phyloP scores from a whole-genome alignment of 2,113 vertebrate species.

The Antennarius striatus region DNA sequence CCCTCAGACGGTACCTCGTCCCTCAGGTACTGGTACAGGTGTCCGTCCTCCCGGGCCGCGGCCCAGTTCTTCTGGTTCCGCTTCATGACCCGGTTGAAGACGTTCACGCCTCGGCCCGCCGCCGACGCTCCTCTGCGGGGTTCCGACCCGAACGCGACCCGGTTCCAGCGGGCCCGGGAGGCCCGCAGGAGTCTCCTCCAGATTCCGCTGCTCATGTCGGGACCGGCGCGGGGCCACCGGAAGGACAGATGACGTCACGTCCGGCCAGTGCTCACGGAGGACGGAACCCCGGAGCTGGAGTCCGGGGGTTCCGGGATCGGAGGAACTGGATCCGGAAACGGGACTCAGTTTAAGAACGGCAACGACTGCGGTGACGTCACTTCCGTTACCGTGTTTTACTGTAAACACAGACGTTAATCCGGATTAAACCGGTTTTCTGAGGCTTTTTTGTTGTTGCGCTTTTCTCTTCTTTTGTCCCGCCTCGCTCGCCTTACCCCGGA shows the following conservation, averaged over 20 bases:
- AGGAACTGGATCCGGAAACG: not conserved
- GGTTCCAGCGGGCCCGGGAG: not conserved
- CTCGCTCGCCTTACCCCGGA: conserved; percentile 38
- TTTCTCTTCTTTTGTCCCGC: conserved; percentile 28
- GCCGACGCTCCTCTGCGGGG: conserved; percentile 1
- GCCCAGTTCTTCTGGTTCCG: conserved; percentile 92
- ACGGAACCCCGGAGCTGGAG: conserved; percentile 12
- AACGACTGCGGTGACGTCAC: too few relatives aligned
- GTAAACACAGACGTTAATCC: too few relatives aligned
- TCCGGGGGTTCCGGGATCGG: conserved; percentile 29
- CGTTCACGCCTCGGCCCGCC: conserved; percentile 72
- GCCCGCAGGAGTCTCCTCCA: conserved; percentile 11
- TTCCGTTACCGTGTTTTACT: too few relatives aligned
- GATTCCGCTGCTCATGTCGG: conserved; percentile 29
- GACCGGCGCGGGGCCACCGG: too few relatives aligned
- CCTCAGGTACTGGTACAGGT: conserved; percentile 86
- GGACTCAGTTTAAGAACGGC: too few relatives aligned
- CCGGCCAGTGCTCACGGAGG: not conserved
- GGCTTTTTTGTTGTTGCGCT: not conserved
- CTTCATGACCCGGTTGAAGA: conserved; percentile 90
- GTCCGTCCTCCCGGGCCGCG: conserved; percentile 69
- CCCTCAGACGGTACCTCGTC: conserved; percentile 81
- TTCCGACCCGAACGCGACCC: not conserved
- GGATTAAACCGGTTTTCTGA: too few relatives aligned
- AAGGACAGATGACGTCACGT: conserved; percentile 22